Conservation (phyloP, 2,797 vertebrate genomes). For the Novumbra hubbsi region DNA sequence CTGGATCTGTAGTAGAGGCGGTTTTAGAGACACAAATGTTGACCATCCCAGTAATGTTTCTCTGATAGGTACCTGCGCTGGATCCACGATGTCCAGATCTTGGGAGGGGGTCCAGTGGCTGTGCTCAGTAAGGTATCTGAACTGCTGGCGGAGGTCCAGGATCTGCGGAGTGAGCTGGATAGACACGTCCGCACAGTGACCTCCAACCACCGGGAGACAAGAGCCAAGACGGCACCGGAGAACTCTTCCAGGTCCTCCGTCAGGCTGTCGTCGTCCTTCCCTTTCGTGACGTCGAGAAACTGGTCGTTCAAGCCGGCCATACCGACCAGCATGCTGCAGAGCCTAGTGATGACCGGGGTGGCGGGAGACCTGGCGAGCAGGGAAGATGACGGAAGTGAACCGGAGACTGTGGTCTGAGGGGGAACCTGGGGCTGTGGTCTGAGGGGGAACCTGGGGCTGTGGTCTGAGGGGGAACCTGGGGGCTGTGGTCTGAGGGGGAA, state of each 20-base stretch:
- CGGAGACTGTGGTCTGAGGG: conserved; percentile 48
- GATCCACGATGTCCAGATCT: conserved; percentile 84
- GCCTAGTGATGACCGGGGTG: conserved; percentile 74
- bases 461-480: neutral
- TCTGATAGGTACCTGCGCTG: conserved; percentile 78
- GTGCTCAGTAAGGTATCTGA: conserved; percentile 75
- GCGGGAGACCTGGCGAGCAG: conserved; percentile 77
- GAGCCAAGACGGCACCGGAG: neutral
- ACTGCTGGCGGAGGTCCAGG: conserved; percentile 77
- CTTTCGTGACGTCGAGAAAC: conserved; percentile 76
- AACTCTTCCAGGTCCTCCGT: conserved; percentile 43
- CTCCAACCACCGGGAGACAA: conserved; percentile 26
- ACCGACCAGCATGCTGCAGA: conserved; percentile 78
- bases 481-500: neutral
- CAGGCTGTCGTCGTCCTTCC: conserved; percentile 81
- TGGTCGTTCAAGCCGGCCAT: conserved; percentile 78
- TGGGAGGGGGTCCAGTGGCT: conserved; percentile 76
- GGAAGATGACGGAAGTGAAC: conserved; percentile 70
- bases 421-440: neutral
- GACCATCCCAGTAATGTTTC: neutral
- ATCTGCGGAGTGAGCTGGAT: conserved; percentile 71
- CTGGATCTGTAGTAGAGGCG: too few relatives aligned
- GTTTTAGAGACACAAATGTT: too few relatives aligned
- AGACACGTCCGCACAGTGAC: conserved; percentile 36
- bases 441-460: neutral